phyloP scores from a whole-genome alignment of 2,113 vertebrate species.

The Trochalopteron elliotii region DNA sequence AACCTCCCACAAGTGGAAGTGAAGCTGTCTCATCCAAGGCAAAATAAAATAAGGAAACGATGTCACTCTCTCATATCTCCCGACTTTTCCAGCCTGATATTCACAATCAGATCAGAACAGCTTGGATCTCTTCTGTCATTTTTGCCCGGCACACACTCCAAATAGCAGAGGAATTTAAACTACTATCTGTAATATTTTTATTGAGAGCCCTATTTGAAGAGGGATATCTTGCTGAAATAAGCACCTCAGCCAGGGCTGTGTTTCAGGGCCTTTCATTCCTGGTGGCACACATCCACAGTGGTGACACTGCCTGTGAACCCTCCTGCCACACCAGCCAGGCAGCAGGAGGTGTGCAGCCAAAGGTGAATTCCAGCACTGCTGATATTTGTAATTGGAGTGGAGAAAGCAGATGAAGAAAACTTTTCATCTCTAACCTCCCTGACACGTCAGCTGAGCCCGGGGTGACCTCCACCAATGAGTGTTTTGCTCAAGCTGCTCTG shows the following conservation, averaged over 20 bases:
- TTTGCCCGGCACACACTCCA: neutral
- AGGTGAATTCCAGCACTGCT: neutral
- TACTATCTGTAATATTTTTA: conserved; percentile 18
- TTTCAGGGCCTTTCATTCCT: neutral
- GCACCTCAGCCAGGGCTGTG: neutral
- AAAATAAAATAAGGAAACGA: conserved; percentile 6
- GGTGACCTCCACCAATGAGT: neutral
- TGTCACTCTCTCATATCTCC: neutral
- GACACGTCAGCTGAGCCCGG: neutral
- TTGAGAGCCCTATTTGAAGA: neutral
- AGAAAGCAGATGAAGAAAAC: conserved; percentile 19
- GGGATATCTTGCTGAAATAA: conserved; percentile 31
- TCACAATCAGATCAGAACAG: conserved; percentile 30
- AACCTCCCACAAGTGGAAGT: neutral
- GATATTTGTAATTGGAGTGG: neutral
- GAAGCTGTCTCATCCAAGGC: neutral
- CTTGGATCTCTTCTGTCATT: conserved; percentile 1
- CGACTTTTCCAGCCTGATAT: neutral
- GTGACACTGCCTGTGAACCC: neutral
- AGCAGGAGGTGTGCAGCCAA: neutral
- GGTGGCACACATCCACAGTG: neutral
- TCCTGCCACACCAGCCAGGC: neutral
- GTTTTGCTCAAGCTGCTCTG: neutral
- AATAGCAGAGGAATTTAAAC: conserved; percentile 41
- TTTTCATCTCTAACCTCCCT: conserved; percentile 18